These are phyloP conservation scores for Cynodonichthys magdalenae DNA, from an alignment of 2,797 vertebrate species.

Conservation along the genomic window DNA sequence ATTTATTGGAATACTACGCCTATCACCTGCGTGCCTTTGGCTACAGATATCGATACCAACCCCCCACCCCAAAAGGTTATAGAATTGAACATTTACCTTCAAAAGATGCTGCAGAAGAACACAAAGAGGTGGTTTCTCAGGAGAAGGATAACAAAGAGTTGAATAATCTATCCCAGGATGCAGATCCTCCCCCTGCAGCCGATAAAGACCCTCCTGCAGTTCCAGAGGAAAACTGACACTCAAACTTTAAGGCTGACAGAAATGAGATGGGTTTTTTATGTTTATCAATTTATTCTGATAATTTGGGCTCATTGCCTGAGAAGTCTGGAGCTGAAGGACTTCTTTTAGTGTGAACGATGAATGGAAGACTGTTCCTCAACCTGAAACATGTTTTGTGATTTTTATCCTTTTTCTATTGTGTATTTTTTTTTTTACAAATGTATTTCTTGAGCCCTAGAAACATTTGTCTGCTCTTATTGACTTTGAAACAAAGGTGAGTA, in stretches of 20 bases:
- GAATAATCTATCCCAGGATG: constrained; percentile 15
- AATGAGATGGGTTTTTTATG: not conserved
- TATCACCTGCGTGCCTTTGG: constrained; percentile 83
- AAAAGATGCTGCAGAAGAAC: not conserved
- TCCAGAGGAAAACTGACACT: constrained; percentile 25
- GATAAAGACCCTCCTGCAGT: constrained; percentile 34
- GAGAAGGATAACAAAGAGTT: constrained; percentile 24
- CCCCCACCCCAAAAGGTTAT: constrained; percentile 47
- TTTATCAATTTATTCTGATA: constrained; percentile 17
- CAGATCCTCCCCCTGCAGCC: constrained; percentile 29
- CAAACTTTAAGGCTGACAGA: not conserved
- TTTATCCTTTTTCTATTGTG: constrained; percentile 1
- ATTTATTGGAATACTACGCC: constrained; percentile 81
- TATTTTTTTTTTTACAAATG: not conserved
- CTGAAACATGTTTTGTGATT: not conserved
- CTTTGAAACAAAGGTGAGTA: not conserved
- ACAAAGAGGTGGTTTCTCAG: constrained; percentile 11
- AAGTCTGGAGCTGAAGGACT: constrained; percentile 15
- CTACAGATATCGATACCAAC: constrained; percentile 80
- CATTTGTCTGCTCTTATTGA: no score
- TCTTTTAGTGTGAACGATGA: constrained; percentile 12
- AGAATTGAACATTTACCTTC: constrained; percentile 4
- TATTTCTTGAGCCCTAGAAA: not conserved
- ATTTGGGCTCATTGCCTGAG: constrained; percentile 18
- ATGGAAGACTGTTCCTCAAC: constrained; percentile 3